Evolutionary conservation across 2,113 vertebrate genomes (phyloP).

Genomic region (Tachysurus vachellii): DNA sequence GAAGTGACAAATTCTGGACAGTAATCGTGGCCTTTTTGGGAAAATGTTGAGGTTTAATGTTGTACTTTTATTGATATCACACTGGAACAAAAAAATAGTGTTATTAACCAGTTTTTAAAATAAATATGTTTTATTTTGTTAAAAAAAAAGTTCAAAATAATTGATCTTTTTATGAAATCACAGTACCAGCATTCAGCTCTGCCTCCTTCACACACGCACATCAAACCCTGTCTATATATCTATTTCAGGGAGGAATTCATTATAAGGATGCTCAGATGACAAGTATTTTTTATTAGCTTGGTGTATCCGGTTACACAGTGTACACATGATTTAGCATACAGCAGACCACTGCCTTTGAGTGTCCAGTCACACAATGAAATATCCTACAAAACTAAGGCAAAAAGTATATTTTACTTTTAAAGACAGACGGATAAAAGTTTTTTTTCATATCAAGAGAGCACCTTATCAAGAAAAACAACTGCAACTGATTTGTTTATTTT

Average conservation of each 20-base stretch:
- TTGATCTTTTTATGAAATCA: neutral
- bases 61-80: too few species aligned
- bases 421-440: neutral
- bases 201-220: neutral
- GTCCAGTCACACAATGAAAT: neutral
- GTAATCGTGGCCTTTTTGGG: neutral
- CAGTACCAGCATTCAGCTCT: neutral
- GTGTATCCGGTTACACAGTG: slow-evolving; percentile 3
- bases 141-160: neutral
- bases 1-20: neutral
- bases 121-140: neutral
- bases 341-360: neutral
- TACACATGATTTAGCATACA: neutral
- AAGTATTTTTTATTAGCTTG: slow-evolving; percentile 14
- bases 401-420: neutral
- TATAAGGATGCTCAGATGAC: neutral
- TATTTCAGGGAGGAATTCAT: neutral
- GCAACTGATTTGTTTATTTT: neutral
- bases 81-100: too few species aligned
- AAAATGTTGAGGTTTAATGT: neutral
- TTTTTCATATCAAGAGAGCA: neutral
- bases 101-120: neutral
- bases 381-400: neutral
- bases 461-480: neutral
- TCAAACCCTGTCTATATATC: neutral